Base-by-base conservation (phyloP, 1,140 invertebrate species). In the Paramacrobiotus metropolitanus region DNA sequence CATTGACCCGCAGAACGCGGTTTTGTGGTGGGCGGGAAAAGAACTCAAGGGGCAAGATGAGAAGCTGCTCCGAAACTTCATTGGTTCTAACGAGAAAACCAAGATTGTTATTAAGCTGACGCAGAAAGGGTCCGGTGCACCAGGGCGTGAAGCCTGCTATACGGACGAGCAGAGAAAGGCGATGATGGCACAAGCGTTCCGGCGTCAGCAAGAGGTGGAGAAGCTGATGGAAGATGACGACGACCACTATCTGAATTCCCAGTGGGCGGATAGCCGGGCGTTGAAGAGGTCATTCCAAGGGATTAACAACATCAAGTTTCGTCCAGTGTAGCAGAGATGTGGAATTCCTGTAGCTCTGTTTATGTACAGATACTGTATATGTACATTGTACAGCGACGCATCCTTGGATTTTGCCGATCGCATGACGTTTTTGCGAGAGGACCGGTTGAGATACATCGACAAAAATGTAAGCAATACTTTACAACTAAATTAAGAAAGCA, bases 11-110 rank as follows among this genome's bases (percentile, higher is more conserved):
- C 74, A 79, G 2, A 78, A 81, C 66, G 81, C 85, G 2, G 82
- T 86, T 64, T 70, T 94, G 1, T 95, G 89, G 90, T 75, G 73
- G 66, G 87, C 84, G 48, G 87, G 87, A 0, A 91, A 90, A 71
- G 84, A 88, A 73, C 74, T 93, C 69, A 68, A 83, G 2, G 74
- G 77, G 1, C n/a, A n/a, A n/a, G n/a, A n/a, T n/a, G 68, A 80
- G 75, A 64, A 86, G 80, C 72, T 78, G 74, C 28, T 83, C 70
- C 60, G 80, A 81, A 74, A 92, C 80, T 78, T 76, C 67, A 65
- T 91, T 59, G 91, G 90, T 60, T 80, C 76, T 34, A 92, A 94
- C 73, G 87, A 94, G 68, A 94, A 93, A 71, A 83, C 83, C 2
- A 90, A 88, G 74, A 78, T 82, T 64, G 72, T 81, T 28, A 73